Base-by-base conservation (phyloP, 1,140 invertebrate genomes). In the Zaprionus africanus region DNA sequence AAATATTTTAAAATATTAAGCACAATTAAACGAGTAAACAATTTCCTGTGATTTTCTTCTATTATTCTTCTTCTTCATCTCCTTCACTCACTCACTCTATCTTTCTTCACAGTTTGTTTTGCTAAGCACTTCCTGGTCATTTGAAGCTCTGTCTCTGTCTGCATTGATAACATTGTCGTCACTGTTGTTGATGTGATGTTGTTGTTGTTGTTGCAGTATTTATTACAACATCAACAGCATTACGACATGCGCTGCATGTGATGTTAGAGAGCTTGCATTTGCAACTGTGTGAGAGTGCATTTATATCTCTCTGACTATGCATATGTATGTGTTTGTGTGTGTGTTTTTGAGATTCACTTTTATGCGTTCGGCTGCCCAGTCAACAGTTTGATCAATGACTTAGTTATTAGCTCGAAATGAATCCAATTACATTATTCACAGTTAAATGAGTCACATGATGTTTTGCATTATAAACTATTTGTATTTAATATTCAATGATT, bases 141-240 rank as follows among this genome's bases (percentile, higher is more conserved):
- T 82, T 72, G 19, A 67, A 60, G 67, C 64, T 65, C 31, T 9
- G 31, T 34, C 31, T 56, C 56, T 76, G 68, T 63, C 56, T 79
- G 70, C 49, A 69, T 74, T 84, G 81, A 84, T 83, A 80, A 71
- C 73, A 69, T 41, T 72, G 69, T 78, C 65, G 66, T 78, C 79
- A 56, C 26, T 60, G 77, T 51, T 82, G 56, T 41, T 63, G 65
- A 2, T 22, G 22, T 22, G 22, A 2, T 22, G 22, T 57, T 72
- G 62, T 54, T 72, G 62, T 54, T 70, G 65, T 17, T 70, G 54
- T 41, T 63, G 65, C 24, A 28, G 53, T 70, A 63, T 77, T 86
- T 83, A 82, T 88, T 88, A 87, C 86, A 87, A 87, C 84, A 87
- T 88, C 84, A 87, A 81, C 81, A 76, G 54, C 70, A 83, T 87